Conservation (phyloP, 2,797 vertebrate genomes). For the Mus minutoides region DNA sequence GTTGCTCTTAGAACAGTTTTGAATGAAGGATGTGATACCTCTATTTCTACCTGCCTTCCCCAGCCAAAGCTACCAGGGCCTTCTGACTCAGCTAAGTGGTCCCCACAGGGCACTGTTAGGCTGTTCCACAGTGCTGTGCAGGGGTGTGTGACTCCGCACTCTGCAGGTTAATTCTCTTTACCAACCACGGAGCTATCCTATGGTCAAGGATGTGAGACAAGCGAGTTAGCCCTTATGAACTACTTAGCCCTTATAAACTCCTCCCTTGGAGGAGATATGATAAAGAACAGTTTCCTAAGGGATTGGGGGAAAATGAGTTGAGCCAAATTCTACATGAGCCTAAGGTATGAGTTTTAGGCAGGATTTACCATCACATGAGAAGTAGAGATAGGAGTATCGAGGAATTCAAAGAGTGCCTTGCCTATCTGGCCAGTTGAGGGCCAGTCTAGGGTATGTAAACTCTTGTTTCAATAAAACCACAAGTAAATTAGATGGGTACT, state of each 20-base stretch:
- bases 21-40: not conserved
- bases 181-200: not conserved
- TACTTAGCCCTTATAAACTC: not conserved
- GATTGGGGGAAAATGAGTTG: not conserved
- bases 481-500: not conserved
- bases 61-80: not conserved
- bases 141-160: not conserved
- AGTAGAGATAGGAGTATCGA: not conserved
- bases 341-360: not conserved
- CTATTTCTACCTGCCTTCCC: conserved; percentile 1
- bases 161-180: not conserved
- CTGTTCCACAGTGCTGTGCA: not conserved
- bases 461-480: not conserved
- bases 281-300: not conserved
- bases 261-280: not conserved
- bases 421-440: not conserved
- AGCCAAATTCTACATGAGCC: not conserved
- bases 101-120: not conserved
- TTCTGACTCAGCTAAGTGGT: not conserved
- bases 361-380: not conserved
- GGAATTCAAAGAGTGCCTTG: not conserved
- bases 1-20: not conserved
- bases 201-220: not conserved
- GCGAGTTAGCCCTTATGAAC: not conserved
- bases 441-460: not conserved